These are phyloP conservation scores for Cynoglossus semilaevis DNA, from an alignment of 2,113 vertebrate species.

Conservation along the genomic window DNA sequence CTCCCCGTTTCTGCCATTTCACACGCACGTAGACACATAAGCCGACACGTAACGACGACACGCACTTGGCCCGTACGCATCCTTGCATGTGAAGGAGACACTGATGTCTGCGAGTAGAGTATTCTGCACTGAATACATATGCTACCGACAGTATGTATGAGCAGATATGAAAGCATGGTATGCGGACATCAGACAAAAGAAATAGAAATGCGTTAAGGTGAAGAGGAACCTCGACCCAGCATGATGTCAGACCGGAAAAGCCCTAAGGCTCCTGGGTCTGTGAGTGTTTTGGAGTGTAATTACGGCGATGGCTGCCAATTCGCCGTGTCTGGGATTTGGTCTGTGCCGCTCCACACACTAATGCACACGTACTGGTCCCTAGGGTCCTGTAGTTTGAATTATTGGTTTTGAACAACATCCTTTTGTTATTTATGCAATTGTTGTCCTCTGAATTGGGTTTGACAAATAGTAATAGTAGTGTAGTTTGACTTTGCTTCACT, in stretches of 20 bases:
- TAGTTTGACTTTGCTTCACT: no score
- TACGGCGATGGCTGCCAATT: no score
- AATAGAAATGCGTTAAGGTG: conserved; percentile 58
- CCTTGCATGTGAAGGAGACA: conserved; percentile 63
- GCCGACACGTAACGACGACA: conserved; percentile 6
- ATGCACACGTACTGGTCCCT: no score
- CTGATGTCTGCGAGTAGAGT: conserved; percentile 59
- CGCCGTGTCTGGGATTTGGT: no score
- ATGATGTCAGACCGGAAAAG: conserved; percentile 56
- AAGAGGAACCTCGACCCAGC: conserved; percentile 55
- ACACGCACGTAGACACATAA: conserved; percentile 31
- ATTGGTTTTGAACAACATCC: no score
- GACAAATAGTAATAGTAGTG: no score
- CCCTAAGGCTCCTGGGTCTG: no score
- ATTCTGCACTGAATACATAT: conserved; percentile 68
- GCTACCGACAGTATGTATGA: conserved; percentile 64
- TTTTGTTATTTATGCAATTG: no score
- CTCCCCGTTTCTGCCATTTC: conserved; percentile 23
- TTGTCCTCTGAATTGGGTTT: no score
- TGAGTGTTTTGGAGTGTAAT: no score
- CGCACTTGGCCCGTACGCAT: conserved; percentile 50
- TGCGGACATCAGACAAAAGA: conserved; percentile 59
- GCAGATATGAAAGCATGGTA: conserved; percentile 64
- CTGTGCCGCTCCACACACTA: no score
- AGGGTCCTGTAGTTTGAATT: no score